Evolutionary conservation across 2,113 vertebrate species (phyloP).

Genomic region (Anarhynchus alexandrinus): DNA sequence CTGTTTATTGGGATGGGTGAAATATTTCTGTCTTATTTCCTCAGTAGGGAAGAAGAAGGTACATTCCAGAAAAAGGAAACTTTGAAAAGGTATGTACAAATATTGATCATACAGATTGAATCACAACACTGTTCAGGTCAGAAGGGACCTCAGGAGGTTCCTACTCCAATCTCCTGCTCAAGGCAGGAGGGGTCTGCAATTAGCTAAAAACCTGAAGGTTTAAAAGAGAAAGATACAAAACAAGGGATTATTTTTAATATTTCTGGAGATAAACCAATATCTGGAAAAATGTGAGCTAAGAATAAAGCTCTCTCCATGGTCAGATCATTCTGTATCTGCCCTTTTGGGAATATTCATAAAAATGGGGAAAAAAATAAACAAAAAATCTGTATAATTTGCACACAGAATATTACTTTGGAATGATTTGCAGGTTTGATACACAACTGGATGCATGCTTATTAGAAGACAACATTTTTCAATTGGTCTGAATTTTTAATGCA

Average conservation of each 20-base stretch:
- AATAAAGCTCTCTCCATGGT: not conserved
- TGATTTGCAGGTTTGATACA: not conserved
- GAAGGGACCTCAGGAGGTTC: not conserved
- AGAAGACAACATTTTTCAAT: not conserved
- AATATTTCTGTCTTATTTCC: not conserved
- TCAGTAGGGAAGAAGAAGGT: not conserved
- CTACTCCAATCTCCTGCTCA: not conserved
- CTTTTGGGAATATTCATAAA: not conserved
- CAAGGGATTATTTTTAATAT: not conserved
- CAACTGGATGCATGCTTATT: not conserved
- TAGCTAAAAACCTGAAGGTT: not conserved
- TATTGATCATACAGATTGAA: not conserved
- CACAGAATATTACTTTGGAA: not conserved
- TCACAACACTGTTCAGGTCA: not conserved
- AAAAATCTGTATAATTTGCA: not conserved
- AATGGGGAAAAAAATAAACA: not conserved
- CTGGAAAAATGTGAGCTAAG: not conserved
- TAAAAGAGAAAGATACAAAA: not conserved
- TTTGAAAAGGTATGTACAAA: not conserved
- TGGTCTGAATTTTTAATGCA: not conserved
- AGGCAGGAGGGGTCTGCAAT: not conserved
- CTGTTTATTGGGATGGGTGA: not conserved
- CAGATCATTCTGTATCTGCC: not conserved
- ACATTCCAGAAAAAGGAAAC: not conserved
- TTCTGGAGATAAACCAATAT: not conserved